phyloP scores from a whole-genome alignment of 2,888 invertebrate species.

The Ormyrus rosae region DNA sequence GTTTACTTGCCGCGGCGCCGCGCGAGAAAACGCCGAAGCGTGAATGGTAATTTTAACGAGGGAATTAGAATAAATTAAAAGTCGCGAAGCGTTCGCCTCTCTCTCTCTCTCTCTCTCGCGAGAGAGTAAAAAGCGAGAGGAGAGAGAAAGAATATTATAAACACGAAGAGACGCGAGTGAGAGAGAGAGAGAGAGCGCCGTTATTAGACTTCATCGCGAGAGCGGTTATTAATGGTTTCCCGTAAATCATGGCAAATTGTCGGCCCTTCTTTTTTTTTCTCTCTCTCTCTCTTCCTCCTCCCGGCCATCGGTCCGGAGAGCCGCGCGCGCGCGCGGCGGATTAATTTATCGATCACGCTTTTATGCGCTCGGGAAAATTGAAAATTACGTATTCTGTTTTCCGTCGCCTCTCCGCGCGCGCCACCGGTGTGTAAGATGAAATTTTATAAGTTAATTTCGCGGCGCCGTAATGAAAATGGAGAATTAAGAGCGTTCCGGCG shows the following conservation, averaged over 20 bases:
- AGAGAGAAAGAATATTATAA: background rate
- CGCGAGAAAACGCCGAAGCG: slow-evolving; percentile 32
- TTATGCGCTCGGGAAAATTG: slow-evolving; percentile 33
- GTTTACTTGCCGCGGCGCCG: background rate
- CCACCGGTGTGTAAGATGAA: background rate
- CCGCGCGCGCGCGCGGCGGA: background rate
- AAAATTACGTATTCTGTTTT: slow-evolving; percentile 26
- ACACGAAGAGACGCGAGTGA: background rate
- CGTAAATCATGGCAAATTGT: slow-evolving; percentile 40
- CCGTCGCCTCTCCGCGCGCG: background rate
- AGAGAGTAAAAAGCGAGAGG: too few species aligned
- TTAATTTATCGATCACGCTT: slow-evolving; percentile 42
- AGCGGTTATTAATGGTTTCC: slow-evolving; percentile 38
- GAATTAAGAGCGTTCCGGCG: too few species aligned
- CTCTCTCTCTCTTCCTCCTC: background rate
- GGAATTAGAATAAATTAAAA: slow-evolving; percentile 52
- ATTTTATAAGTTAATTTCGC: slow-evolving; percentile 32
- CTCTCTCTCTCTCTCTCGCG: too few species aligned
- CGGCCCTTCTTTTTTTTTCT: slow-evolving; percentile 9
- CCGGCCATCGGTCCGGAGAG: too few species aligned
- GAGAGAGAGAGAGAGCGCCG: slow-evolving; percentile 2
- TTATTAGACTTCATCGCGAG: slow-evolving; percentile 38
- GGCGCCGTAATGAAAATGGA: background rate
- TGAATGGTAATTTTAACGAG: slow-evolving; percentile 52
- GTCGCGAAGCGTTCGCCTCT: background rate